Base-by-base conservation (phyloP, 2,113 vertebrate species). In the Nothocercus julius region DNA sequence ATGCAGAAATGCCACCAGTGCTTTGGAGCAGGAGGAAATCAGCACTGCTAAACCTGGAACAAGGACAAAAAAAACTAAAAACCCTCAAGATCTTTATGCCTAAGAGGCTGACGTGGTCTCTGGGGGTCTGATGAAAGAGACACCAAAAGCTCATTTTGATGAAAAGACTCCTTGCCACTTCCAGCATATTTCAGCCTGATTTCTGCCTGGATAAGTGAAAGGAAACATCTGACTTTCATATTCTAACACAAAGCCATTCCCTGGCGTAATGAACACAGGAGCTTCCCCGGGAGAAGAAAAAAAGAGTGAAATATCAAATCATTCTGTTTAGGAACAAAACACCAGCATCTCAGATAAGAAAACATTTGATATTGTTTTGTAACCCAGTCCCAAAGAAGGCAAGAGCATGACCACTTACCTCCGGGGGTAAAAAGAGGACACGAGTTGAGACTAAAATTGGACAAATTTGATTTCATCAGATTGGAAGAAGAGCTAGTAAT, bases 171-270 rank as follows among this genome's bases (percentile, higher is more conserved):
- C 10, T 8, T 47, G 51, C 25, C 11, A 30, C 44, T 53, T 79
- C 80, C 56, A 0, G 0, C 3, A 30, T 16, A 9, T 17, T 19
- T 61, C 79, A 44, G 76, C 25, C 80, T 24, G 83, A 44, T 18
- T 72, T 40, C 34, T 3, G 5, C 77, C 21, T 34, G 53, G 56
- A 73, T 70, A 78, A 24, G 83, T 82, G 87, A 92, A 96, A 95
- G 92, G 80, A 92, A 96, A 95, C 74, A 58, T 81, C 1, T 82
- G 90, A 94, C 92, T 80, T 92, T 92, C 94, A 25, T 24, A 72
- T 24, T 58, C 56, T 76, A 78, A 56, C n/a, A 17, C 9, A 53
- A 40, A 81, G 85, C 47, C 63, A 51, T 2, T 87, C 80, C 81
- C 76, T 72, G 20, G 51, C 22, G 42, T 40, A 86, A 73, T 0